These are phyloP conservation scores for Myxocyprinus asiaticus DNA, from an alignment of 2,113 vertebrate species.

Conservation along the genomic window DNA sequence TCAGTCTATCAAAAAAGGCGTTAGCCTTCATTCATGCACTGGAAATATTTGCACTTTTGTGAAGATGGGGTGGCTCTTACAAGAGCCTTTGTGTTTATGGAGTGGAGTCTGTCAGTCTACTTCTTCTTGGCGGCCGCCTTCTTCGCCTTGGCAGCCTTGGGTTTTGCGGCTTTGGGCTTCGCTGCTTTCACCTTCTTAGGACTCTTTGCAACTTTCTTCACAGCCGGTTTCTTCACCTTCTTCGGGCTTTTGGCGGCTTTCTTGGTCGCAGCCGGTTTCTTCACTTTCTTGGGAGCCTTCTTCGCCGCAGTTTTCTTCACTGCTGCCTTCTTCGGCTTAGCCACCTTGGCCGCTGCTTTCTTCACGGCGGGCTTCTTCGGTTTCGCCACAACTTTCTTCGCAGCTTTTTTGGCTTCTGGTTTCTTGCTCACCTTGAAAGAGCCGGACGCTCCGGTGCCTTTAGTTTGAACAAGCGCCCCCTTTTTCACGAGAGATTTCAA, in stretches of 20 bases:
- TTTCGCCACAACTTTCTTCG: slow-evolving; percentile 45
- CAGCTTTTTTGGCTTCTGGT: slow-evolving; percentile 27
- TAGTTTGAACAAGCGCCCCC: slow-evolving; percentile 55
- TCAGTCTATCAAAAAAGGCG: slow-evolving; percentile 25
- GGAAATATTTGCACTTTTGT: slow-evolving; percentile 27
- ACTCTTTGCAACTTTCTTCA: slow-evolving; percentile 56
- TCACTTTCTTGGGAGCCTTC: slow-evolving; percentile 55
- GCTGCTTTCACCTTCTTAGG: slow-evolving; percentile 56
- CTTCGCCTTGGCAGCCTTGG: slow-evolving; percentile 46
- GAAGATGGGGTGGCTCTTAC: slow-evolving; percentile 44
- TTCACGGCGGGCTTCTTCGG: slow-evolving; percentile 47
- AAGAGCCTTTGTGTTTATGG: slow-evolving; percentile 34
- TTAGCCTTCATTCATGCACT: slow-evolving; percentile 33
- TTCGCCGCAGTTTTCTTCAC: slow-evolving; percentile 45
- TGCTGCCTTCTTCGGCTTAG: slow-evolving; percentile 41
- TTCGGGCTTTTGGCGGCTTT: slow-evolving; percentile 51
- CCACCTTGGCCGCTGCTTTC: slow-evolving; percentile 35
- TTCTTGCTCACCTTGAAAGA: slow-evolving; percentile 61
- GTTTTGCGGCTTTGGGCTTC: slow-evolving; percentile 48
- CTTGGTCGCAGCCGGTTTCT: slow-evolving; percentile 48
- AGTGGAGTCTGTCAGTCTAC: slow-evolving; percentile 18
- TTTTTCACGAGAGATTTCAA: slow-evolving; percentile 54
- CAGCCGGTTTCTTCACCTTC: slow-evolving; percentile 55
- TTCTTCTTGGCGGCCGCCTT: slow-evolving; percentile 53
- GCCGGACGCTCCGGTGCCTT: slow-evolving; percentile 59